Conservation (phyloP, 2,113 vertebrate genomes). For the Tricholaema leucomelas region DNA sequence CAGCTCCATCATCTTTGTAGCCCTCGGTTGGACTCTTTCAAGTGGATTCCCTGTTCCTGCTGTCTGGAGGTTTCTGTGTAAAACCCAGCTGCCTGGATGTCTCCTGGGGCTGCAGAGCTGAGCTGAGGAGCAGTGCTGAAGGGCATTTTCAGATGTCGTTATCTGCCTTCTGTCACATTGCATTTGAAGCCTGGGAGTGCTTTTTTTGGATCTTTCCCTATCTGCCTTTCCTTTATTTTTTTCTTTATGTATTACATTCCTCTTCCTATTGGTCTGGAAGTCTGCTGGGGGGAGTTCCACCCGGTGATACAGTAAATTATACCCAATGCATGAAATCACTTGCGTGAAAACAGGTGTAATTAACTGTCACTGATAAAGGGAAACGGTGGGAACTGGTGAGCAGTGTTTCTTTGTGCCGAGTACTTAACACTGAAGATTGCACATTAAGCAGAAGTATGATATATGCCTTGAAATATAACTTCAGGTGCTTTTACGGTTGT, state of each 20-base stretch:
- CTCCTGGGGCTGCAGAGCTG: background rate
- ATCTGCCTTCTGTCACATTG: background rate
- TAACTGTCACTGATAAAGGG: background rate
- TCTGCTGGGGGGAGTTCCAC: background rate
- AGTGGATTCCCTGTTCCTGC: no score
- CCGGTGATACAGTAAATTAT: background rate
- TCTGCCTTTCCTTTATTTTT: background rate
- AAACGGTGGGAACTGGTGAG: background rate
- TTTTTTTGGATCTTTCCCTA: background rate
- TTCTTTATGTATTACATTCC: background rate
- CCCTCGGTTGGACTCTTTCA: no score
- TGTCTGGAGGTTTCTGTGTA: background rate
- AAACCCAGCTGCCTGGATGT: background rate
- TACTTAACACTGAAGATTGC: constrained; percentile 3
- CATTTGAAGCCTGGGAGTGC: background rate
- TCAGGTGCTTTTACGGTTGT: background rate
- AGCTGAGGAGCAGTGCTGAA: background rate
- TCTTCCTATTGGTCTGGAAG: background rate
- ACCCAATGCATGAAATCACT: background rate
- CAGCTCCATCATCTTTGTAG: no score
- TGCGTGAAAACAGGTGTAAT: background rate
- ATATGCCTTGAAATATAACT: background rate
- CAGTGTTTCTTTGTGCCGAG: background rate
- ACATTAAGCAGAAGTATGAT: background rate
- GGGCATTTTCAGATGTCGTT: background rate